Percentiles rank a stretch among this genome's conserved stretches.
These are phyloP conservation scores for Blastomussa wellsi DNA, from an alignment of 92 coral and sea anemone genomes.

Conservation along the genomic window DNA sequence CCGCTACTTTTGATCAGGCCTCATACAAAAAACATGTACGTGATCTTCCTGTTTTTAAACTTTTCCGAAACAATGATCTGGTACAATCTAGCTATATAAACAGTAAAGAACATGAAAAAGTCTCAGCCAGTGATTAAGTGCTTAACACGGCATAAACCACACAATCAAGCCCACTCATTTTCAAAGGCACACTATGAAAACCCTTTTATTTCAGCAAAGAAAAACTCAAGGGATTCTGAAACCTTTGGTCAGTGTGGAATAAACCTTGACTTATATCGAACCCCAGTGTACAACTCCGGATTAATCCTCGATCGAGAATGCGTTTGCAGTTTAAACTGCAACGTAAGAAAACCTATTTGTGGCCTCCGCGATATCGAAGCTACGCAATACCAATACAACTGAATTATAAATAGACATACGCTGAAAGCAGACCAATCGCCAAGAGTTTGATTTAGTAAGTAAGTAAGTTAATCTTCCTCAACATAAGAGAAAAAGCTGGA, in stretches of 20 bases:
- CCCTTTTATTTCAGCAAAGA: neutral
- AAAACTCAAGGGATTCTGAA: neutral
- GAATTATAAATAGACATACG: neutral
- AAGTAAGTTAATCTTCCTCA: neutral
- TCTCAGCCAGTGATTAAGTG: too few relatives aligned
- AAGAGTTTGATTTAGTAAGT: neutral
- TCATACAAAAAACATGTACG: neutral
- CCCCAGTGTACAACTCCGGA: too few relatives aligned
- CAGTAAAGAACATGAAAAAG: neutral
- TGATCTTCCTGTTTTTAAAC: neutral
- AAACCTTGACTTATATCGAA: too few relatives aligned
- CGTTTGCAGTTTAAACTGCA: neutral
- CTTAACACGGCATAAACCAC: too few relatives aligned
- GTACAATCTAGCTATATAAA: neutral
- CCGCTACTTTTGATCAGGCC: conserved; percentile 4
- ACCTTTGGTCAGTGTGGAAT: neutral
- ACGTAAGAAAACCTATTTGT: neutral
- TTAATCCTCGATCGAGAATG: too few relatives aligned
- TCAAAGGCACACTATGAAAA: too few relatives aligned
- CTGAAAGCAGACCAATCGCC: neutral
- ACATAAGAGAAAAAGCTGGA: too few relatives aligned
- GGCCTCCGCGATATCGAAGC: neutral
- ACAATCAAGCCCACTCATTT: too few relatives aligned
- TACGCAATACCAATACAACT: neutral
- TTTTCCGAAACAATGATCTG: neutral